These are phyloP conservation scores for Mirza zaza DNA, from an alignment of 2,113 vertebrate species.

Conservation along the genomic window DNA sequence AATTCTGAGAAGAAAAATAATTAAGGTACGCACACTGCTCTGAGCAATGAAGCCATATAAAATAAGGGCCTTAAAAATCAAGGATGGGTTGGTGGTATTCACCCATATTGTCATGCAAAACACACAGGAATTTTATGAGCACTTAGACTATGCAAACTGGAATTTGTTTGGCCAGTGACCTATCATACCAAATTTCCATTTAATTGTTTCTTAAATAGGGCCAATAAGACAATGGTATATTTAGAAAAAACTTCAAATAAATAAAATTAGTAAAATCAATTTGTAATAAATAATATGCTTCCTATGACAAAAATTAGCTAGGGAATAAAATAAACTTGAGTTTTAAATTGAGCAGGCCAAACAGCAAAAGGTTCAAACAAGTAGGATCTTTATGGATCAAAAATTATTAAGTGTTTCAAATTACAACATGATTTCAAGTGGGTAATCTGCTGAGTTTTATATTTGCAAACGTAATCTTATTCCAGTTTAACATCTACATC, in stretches of 20 bases:
- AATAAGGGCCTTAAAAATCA: neutral
- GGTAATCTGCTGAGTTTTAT: neutral
- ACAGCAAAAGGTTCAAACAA: neutral
- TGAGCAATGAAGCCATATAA: neutral
- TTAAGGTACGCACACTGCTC: neutral
- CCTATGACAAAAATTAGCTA: neutral
- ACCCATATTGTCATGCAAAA: neutral
- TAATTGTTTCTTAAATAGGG: neutral
- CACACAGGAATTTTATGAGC: neutral
- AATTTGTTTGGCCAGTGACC: neutral
- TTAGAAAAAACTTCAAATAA: conserved; percentile 39
- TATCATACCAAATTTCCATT: neutral
- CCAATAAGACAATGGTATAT: neutral
- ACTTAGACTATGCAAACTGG: neutral
- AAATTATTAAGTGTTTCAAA: conserved; percentile 4
- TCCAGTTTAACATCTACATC: neutral
- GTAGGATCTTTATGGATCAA: neutral
- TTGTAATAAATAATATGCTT: neutral
- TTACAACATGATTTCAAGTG: neutral
- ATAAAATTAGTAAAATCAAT: neutral
- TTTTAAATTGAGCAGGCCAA: neutral
- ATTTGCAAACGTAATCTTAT: neutral
- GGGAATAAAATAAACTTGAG: neutral
- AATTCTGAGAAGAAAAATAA: neutral
- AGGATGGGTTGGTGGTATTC: neutral